Base-by-base conservation (phyloP, 2,113 vertebrate genomes). In the Tricholaema leucomelas region DNA sequence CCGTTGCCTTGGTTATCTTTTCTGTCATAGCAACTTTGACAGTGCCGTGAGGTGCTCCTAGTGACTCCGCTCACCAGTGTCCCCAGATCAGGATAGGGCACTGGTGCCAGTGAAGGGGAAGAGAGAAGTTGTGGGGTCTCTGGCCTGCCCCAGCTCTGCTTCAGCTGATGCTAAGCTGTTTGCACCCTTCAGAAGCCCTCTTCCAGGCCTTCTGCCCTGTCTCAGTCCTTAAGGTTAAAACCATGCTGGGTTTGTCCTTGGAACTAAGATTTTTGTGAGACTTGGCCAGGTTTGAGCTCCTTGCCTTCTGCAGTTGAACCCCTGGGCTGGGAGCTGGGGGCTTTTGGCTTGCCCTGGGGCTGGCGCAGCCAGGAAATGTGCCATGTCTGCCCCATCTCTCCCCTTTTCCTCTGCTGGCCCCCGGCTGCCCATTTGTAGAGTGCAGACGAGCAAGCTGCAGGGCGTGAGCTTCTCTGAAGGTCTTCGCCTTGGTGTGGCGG, bases 311-410 rank as follows among this genome's bases (percentile, higher is more conserved):
- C 24, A 16, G 6, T 60, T 78, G n/a, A 60, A 83, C 31, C 3
- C 5, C 12, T 9, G 25, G 42, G 35, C 44, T 72, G 33, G 12
- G 40, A 80, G 35, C 35, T 0, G 5, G 56, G 12, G 23, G 56
- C 46, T 85, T 70, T 70, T 9, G 1, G 28, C 59, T 88, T 27
- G 11, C 55, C 65, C 73, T 15, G 54, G 28, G 90, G 69, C 56
- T 3, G 3, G 19, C 8, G 31, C 36, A 81, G 56, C 31, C 54
- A 77, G 58, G 46, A 40, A 28, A 63, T 5, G 1, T 1, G 0
- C 72, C 56, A 60, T 4, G 0, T 36, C 61, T 72, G n/a, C 76
- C n/a, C 28, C 18, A 1, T 52, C 33, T 20, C 38, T 48, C 23
- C 16, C 15, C 15, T 84, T 54, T 69, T 30, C 42, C 60, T 69